A percentile compares a stretch with the other conserved stretches of the same genome.
Evolutionary conservation across 2,113 vertebrate genomes (phyloP).

Genomic region (Sapayoa aenigma): DNA sequence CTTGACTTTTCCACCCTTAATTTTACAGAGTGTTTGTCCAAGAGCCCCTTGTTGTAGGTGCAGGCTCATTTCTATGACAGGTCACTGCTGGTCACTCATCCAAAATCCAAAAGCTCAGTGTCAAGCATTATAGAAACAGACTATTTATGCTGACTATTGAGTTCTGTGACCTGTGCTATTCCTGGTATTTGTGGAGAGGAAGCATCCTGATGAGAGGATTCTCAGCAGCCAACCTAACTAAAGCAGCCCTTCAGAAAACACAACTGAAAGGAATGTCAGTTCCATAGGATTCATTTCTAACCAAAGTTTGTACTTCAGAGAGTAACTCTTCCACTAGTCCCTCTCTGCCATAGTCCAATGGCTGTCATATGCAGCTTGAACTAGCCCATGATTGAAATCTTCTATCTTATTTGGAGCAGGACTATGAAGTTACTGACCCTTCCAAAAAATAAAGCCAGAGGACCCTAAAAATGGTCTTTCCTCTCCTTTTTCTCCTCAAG

Average conservation of each 20-base stretch:
- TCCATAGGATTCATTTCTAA: neutral
- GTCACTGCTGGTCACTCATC: neutral
- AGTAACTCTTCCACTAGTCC: neutral
- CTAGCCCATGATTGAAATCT: accelerated
- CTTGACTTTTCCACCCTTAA: neutral
- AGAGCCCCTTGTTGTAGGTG: neutral
- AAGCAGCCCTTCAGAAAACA: neutral
- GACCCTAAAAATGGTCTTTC: neutral
- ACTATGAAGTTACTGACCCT: neutral
- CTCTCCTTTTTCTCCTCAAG: neutral
- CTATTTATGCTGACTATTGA: neutral
- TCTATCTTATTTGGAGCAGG: neutral
- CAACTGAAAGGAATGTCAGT: neutral
- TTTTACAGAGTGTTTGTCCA: neutral
- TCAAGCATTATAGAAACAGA: neutral
- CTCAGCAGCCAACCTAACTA: neutral
- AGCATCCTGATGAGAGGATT: neutral
- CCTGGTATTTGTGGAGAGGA: neutral
- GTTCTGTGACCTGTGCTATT: neutral
- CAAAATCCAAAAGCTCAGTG: neutral
- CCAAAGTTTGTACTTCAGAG: neutral
- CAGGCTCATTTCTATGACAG: neutral
- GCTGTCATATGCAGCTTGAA: neutral
- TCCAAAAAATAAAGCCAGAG: neutral
- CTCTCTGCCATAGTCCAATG: neutral